Evolutionary conservation across 2,888 invertebrate species (phyloP).

Genomic region (Creontiades dilutus): DNA sequence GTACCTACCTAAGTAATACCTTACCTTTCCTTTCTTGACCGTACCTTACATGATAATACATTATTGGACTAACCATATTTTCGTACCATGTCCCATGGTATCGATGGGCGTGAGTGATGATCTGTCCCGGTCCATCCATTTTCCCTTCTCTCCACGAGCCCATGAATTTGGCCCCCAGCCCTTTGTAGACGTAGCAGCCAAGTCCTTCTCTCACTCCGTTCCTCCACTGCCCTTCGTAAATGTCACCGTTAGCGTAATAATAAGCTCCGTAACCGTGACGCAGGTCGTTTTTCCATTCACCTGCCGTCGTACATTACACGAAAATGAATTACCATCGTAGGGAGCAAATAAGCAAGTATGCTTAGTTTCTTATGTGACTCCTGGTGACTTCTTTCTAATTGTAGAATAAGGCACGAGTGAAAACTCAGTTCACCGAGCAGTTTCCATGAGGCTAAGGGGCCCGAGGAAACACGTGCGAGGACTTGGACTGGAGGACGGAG

Average conservation of each 20-base stretch:
- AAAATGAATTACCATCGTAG: too few species aligned
- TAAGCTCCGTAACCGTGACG: conserved; percentile 89
- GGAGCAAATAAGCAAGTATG: too few species aligned
- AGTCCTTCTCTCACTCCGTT: conserved; percentile 87
- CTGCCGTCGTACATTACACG: too few species aligned
- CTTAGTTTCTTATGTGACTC: too few species aligned
- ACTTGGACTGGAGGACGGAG: too few species aligned
- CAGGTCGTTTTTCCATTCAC: conserved; percentile 84
- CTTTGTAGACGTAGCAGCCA: conserved; percentile 86
- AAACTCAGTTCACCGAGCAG: too few species aligned
- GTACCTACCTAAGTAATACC: too few species aligned
- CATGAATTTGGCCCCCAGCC: conserved; percentile 82
- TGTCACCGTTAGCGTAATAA: conserved; percentile 87
- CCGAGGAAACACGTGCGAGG: too few species aligned
- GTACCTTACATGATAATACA: not conserved
- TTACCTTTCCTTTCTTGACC: too few species aligned
- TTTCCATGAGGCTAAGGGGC: too few species aligned
- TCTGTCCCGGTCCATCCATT: conserved; percentile 87
- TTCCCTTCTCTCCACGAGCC: conserved; percentile 88
- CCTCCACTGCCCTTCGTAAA: conserved; percentile 89
- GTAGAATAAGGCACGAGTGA: too few species aligned
- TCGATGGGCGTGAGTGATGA: conserved; percentile 84
- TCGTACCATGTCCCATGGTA: conserved; percentile 87
- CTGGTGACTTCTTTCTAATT: too few species aligned
- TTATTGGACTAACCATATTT: conserved; percentile 79